Evolutionary conservation across 2,797 vertebrate genomes (phyloP).

Genomic region (Cyprinodon diabolis): DNA sequence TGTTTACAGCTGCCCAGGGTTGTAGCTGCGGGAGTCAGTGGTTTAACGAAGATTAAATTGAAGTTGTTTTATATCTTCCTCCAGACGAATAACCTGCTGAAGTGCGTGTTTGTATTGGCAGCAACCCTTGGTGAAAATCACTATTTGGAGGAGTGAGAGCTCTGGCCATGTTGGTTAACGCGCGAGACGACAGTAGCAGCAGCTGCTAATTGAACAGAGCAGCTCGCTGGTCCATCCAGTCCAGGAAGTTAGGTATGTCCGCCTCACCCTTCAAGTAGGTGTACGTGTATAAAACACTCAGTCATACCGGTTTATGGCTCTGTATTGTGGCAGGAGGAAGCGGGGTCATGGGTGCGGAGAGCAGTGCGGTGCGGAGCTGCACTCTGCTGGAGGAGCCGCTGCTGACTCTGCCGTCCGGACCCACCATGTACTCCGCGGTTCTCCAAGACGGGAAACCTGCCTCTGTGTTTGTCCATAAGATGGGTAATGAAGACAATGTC

Average conservation of each 20-base stretch:
- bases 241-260: constrained; percentile 37
- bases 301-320: background rate
- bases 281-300: background rate
- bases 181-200: constrained; percentile 30
- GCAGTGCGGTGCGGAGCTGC: constrained; percentile 87
- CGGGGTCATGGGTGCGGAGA: constrained; percentile 91
- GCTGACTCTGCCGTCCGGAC: constrained; percentile 84
- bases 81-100: background rate
- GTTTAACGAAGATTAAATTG: background rate
- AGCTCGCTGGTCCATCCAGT: background rate
- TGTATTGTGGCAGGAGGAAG: constrained; percentile 6
- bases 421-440: constrained; percentile 85
- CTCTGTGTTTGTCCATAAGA: constrained; percentile 93
- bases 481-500: constrained; percentile 92
- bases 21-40: constrained; percentile 32
- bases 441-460: constrained; percentile 87
- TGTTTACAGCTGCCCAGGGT: constrained; percentile 72
- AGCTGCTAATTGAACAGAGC: constrained; percentile 44
- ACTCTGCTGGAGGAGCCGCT: constrained; percentile 84
- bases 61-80: background rate
- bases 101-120: background rate
- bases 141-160: constrained; percentile 19
- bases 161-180: constrained; percentile 60
- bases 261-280: background rate
- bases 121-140: constrained; percentile 11